A percentile compares a stretch with the other conserved stretches of the same genome.
Evolutionary conservation across 2,888 invertebrate genomes (phyloP).

Genomic region (Ctenicera cuprea): DNA sequence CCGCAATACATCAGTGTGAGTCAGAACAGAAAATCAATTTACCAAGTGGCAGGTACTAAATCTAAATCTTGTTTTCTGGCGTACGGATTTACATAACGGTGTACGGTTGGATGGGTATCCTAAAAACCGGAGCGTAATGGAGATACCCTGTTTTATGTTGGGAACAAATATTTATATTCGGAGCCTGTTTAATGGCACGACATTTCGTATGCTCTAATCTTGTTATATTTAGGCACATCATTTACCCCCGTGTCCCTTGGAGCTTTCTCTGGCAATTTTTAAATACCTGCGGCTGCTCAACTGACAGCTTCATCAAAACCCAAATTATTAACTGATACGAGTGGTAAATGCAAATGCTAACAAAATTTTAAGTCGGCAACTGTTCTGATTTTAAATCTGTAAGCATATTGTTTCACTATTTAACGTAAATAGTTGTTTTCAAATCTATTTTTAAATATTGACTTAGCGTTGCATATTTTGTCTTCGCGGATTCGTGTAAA

Average conservation of each 20-base stretch:
- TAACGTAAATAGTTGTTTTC: too few relatives aligned
- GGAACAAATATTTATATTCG: constrained; percentile 46
- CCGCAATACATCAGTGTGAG: constrained; percentile 48
- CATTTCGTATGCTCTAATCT: constrained; percentile 30
- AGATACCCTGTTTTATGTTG: constrained; percentile 47
- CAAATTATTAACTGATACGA: background rate
- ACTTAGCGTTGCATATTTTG: too few relatives aligned
- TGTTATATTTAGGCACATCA: constrained; percentile 20
- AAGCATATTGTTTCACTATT: too few relatives aligned
- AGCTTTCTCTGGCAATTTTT: background rate
- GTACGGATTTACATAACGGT: constrained; percentile 47
- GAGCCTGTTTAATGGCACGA: constrained; percentile 27
- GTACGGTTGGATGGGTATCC: constrained; percentile 45
- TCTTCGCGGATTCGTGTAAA: too few relatives aligned
- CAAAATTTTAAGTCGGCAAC: too few relatives aligned
- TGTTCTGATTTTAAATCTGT: too few relatives aligned
- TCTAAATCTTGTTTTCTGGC: constrained; percentile 51
- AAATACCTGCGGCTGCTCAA: background rate
- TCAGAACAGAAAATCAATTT: constrained; percentile 51
- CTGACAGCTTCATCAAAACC: background rate
- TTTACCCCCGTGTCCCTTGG: constrained; percentile 1
- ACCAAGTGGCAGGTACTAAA: constrained; percentile 52
- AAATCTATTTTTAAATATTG: too few relatives aligned
- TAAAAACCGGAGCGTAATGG: constrained; percentile 48
- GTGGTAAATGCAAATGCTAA: too few relatives aligned